Base-by-base conservation (phyloP, 53 echinoderm and acorn worm species). In the Mesocentrotus franciscanus region DNA sequence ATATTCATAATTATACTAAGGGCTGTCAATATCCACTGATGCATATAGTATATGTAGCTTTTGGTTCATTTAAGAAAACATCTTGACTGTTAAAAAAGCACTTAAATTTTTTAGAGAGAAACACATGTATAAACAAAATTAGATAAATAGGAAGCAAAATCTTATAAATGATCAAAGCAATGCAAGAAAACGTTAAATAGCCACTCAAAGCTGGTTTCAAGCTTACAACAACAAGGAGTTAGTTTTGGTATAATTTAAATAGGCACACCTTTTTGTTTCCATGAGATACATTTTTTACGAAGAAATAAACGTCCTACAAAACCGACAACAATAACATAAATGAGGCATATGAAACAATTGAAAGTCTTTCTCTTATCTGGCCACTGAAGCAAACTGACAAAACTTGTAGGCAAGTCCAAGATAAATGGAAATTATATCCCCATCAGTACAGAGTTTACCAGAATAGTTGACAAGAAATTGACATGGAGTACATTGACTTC, bases 201-300 rank as follows among this genome's bases (percentile, higher is more conserved):
- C 36, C 24, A 84, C 49, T 32, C 84, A 84, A 32, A 49, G 59
- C 36, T 57, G 87, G n/a, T 27, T 87, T 57, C 58, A 87, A 87
- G 87, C 58, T 58, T n/a, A 84, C n/a, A 27, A 36, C 4, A 79
- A 81, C 18, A 16, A 85, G 13, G 27, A 87, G 87, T 87, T 87
- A 87, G 87, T 58, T 87, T 87, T 87, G 87, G 87, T 87, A 87
- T 87, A 87, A 57, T 87, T 8, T 84, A 87, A 58, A 87, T 87
- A 87, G 87, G 87, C 87, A 87, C 87, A 87, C 87, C n/a, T 87
- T 56, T 58, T 58, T 27, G 27, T n/a, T 87, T 87, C 87, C 87
- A 87, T 87, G 87, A 87, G 87, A 87, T 57, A 87, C 11, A 27
- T 30, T 74, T 78, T 12, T 17, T n/a, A 87, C 22, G 17, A 85